Conservation (phyloP, 2,888 invertebrate species). For the Melanophora roralis region DNA sequence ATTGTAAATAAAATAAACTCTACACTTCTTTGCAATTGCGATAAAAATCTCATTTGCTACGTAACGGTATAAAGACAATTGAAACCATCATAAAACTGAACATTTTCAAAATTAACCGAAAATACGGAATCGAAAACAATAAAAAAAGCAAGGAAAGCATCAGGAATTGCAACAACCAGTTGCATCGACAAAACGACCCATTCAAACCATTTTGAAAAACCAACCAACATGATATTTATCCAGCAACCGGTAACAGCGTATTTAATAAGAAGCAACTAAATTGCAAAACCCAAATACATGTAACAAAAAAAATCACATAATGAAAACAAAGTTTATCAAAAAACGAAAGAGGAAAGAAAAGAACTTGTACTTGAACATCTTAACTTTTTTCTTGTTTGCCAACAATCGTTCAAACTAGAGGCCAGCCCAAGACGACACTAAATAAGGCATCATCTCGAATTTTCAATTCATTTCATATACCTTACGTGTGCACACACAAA, state of each 20-base stretch:
- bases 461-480: too few relatives aligned
- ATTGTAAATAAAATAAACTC: constrained; percentile 52
- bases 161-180: constrained; percentile 60
- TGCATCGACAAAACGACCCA: constrained; percentile 53
- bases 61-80: constrained; percentile 61
- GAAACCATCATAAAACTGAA: constrained; percentile 54
- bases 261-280: too few relatives aligned
- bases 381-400: constrained; percentile 11
- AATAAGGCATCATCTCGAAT: too few relatives aligned
- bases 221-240: constrained; percentile 27
- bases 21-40: constrained; percentile 56
- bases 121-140: constrained; percentile 27
- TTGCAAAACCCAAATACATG: too few relatives aligned
- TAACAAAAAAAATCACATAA: not conserved
- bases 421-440: too few relatives aligned
- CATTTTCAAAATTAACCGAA: constrained; percentile 52
- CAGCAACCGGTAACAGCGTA: constrained; percentile 25
- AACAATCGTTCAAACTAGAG: constrained; percentile 42
- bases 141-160: constrained; percentile 20
- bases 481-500: too few relatives aligned
- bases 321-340: constrained; percentile 38
- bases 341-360: constrained; percentile 41
- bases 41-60: constrained; percentile 58
- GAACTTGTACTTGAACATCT: constrained; percentile 49
- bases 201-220: constrained; percentile 35